Evolutionary conservation across 35 echinoderm and acorn worm species (phyloP).

Genomic region (Lytechinus variegatus): DNA sequence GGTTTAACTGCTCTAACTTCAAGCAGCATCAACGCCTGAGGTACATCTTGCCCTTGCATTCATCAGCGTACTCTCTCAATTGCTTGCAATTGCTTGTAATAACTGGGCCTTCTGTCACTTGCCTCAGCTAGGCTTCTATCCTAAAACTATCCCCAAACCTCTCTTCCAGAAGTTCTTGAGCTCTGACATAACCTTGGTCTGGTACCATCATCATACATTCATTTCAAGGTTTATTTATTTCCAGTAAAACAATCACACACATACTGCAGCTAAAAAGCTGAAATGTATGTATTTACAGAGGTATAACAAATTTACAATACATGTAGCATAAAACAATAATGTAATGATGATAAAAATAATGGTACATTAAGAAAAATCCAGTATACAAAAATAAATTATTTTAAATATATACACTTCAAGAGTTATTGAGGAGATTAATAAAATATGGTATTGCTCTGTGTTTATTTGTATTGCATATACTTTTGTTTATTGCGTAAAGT

Average conservation of each 20-base stretch:
- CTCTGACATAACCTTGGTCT: too few species aligned
- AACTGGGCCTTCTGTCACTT: slow-evolving; percentile 17
- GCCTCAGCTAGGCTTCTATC: neutral
- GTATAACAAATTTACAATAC: too few species aligned
- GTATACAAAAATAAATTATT: neutral
- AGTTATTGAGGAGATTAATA: too few species aligned
- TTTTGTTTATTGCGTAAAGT: too few species aligned
- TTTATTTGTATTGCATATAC: neutral
- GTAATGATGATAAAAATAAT: neutral
- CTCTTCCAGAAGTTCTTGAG: too few species aligned
- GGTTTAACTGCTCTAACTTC: neutral
- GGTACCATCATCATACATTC: too few species aligned
- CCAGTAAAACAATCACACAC: too few species aligned
- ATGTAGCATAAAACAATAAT: too few species aligned
- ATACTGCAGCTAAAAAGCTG: too few species aligned
- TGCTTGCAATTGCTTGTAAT: neutral
- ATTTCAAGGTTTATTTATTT: too few species aligned
- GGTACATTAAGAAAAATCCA: neutral
- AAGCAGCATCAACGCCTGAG: neutral
- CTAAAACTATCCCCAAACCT: neutral
- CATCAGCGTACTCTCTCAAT: neutral
- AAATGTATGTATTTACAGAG: too few species aligned
- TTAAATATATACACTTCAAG: neutral
- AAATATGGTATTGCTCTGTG: slow-evolving; percentile 36
- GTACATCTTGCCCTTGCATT: neutral